Percentiles rank a stretch among this genome's conserved stretches.
These are phyloP conservation scores for Antigone vipio DNA, from an alignment of 2,113 vertebrate genomes.

Conservation along the genomic window DNA sequence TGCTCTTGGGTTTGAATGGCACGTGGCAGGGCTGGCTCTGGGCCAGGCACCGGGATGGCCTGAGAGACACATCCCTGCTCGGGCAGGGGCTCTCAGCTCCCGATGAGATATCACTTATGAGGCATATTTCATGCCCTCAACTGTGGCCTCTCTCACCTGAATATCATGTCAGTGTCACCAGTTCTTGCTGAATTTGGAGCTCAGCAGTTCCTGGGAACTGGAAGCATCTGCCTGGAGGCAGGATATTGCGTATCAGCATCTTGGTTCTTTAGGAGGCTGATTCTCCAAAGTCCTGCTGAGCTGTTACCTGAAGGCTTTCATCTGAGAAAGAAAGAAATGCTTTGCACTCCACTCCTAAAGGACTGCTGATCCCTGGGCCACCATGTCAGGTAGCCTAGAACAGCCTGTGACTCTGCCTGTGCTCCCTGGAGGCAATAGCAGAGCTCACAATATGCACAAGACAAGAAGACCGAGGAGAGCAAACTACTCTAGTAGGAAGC, in stretches of 20 bases:
- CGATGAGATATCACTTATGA: background rate
- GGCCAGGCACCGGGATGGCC: background rate
- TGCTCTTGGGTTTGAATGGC: background rate
- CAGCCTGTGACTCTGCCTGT: background rate
- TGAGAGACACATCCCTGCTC: background rate
- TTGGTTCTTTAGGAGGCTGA: background rate
- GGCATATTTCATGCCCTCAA: background rate
- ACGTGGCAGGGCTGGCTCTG: background rate
- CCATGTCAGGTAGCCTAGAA: background rate
- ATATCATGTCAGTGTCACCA: background rate
- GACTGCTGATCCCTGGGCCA: background rate
- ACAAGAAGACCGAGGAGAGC: background rate
- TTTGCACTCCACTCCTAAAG: background rate
- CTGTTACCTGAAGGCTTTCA: background rate
- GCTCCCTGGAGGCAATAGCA: background rate
- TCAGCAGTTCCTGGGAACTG: conserved; percentile 42
- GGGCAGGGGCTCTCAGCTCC: background rate
- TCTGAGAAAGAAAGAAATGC: background rate
- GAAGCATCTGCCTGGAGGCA: conserved; percentile 12
- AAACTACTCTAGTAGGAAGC: background rate
- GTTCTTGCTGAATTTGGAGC: conserved; percentile 35
- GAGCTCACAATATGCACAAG: background rate
- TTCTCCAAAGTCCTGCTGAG: background rate
- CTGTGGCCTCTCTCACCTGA: background rate
- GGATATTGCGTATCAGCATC: conserved; percentile 24